phyloP scores from a whole-genome alignment of 2,888 invertebrate genomes.

The Seladonia tumulorum region DNA sequence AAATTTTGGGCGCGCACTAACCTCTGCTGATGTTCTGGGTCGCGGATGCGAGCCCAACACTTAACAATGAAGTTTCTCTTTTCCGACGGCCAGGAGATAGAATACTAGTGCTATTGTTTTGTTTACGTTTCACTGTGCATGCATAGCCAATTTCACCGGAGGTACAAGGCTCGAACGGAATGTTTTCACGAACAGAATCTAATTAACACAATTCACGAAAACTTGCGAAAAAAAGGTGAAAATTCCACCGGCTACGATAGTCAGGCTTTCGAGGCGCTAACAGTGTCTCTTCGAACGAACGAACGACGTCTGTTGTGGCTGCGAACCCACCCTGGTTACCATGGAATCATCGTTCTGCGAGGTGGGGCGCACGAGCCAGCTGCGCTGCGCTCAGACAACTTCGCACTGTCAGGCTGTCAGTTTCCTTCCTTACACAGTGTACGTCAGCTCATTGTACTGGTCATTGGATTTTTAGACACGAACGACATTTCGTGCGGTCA shows the following conservation, averaged over 20 bases:
- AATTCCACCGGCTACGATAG: conserved; percentile 42
- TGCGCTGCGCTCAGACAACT: conserved; percentile 40
- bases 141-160: conserved; percentile 15
- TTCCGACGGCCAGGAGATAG: conserved; percentile 35
- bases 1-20: conserved; percentile 66
- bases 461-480: neutral
- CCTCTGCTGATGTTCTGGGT: conserved; percentile 70
- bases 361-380: conserved; percentile 56
- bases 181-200: conserved; percentile 11
- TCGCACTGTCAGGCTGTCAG: conserved; percentile 19
- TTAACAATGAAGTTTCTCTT: conserved; percentile 64
- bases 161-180: neutral
- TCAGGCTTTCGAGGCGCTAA: conserved; percentile 3
- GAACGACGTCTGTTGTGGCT: conserved; percentile 71
- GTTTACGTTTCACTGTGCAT: conserved; percentile 10
- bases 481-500: neutral
- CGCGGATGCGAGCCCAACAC: conserved; percentile 71
- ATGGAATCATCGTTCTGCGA: conserved; percentile 71
- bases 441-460: neutral
- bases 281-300: conserved; percentile 50
- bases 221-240: conserved; percentile 10
- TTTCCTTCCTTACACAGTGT: conserved; percentile 26
- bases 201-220: conserved; percentile 27
- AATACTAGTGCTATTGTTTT: conserved; percentile 42
- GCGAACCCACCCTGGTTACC: conserved; percentile 78